Percentiles rank a stretch among this genome's conserved stretches.
phyloP scores from a whole-genome alignment of 2,113 vertebrate genomes.

The Chlamydotis undulata region DNA sequence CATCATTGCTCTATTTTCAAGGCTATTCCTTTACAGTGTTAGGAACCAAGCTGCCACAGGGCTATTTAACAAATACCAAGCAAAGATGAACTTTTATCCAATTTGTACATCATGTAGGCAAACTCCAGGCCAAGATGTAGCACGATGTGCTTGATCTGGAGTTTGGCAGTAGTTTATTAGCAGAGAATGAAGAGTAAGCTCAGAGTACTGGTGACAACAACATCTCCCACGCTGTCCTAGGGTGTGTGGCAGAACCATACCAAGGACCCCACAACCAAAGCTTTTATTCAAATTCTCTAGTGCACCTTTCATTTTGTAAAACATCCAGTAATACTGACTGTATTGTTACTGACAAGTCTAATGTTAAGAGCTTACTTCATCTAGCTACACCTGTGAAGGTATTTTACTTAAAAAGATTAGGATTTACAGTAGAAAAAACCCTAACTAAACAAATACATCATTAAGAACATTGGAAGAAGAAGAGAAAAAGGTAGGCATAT shows the following conservation, averaged over 20 bases:
- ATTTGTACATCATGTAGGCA: fast-evolving
- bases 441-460: neutral
- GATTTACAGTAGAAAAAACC: neutral
- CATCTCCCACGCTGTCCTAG: neutral
- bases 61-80: neutral
- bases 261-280: neutral
- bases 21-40: neutral
- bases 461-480: neutral
- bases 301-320: neutral
- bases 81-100: neutral
- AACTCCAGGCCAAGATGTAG: neutral
- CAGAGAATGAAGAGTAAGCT: neutral
- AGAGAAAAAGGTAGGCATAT: neutral
- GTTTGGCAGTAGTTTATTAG: neutral
- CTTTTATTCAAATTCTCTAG: neutral
- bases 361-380: neutral
- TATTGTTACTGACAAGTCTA: neutral
- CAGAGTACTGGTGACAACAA: neutral
- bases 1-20: neutral
- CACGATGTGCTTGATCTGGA: neutral
- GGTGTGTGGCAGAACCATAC: neutral
- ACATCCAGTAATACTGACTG: neutral
- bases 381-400: neutral
- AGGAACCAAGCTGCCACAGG: neutral
- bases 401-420: neutral